These are phyloP conservation scores for Diarsia mendica DNA, from an alignment of 2,888 invertebrate species.

Conservation along the genomic window DNA sequence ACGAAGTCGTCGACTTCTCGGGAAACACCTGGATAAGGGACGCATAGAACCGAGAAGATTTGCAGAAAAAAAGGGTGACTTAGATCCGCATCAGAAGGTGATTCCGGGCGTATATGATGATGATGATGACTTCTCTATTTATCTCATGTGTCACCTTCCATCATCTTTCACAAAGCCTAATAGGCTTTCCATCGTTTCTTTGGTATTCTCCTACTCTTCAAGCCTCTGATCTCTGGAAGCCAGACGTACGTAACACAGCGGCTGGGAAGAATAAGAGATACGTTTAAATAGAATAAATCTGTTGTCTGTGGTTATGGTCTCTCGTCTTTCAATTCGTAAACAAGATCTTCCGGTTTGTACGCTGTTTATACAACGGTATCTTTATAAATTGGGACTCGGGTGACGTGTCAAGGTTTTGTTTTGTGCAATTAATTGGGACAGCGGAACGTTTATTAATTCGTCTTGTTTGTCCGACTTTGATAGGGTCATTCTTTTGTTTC, in stretches of 20 bases:
- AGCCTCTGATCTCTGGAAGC: not conserved
- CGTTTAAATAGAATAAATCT: conserved; percentile 50
- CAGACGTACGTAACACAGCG: not conserved
- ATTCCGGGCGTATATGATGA: too few species aligned
- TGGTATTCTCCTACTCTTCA: not conserved
- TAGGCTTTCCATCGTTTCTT: not conserved
- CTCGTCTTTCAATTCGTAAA: conserved; percentile 63
- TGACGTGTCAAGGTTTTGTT: conserved; percentile 27
- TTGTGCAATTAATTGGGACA: conserved; percentile 28
- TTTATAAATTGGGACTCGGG: conserved; percentile 17
- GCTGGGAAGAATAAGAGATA: not conserved
- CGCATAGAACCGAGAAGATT: too few species aligned
- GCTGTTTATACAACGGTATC: conserved; percentile 32
- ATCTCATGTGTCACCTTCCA: not conserved
- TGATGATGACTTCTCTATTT: too few species aligned
- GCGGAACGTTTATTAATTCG: conserved; percentile 24
- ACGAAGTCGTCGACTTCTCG: too few species aligned
- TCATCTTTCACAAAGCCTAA: not conserved
- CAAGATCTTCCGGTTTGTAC: conserved; percentile 66
- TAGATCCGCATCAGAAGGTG: too few species aligned
- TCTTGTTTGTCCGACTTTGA: conserved; percentile 27
- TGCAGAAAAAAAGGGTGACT: too few species aligned
- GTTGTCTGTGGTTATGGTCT: conserved; percentile 70
- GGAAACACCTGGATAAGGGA: too few species aligned
- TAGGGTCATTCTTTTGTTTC: conserved; percentile 37